Percentiles rank a stretch among this genome's conserved stretches.
Conservation (phyloP, 2,888 invertebrate genomes). For the Drosophila melanosoma region DNA sequence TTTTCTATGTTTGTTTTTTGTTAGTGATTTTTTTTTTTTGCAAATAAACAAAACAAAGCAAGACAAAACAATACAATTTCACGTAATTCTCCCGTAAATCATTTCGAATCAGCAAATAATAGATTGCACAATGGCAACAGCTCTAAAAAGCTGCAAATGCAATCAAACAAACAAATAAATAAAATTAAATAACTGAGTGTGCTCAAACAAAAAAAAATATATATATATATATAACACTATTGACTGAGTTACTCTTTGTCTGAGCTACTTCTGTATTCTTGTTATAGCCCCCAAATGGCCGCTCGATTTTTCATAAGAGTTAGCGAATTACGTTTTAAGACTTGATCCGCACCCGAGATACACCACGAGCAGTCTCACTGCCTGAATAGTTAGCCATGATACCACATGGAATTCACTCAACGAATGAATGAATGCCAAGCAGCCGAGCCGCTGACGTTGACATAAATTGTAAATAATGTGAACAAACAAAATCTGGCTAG, state of each 20-base stretch:
- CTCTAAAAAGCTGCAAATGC: constrained; percentile 20
- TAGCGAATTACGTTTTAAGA: constrained; percentile 5
- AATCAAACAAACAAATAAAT: constrained; percentile 30
- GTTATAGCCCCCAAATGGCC: not conserved
- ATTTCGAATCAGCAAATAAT: constrained; percentile 32
- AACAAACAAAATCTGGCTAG: constrained; percentile 58
- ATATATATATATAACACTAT: not conserved
- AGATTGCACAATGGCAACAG: constrained; percentile 33
- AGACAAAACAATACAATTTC: constrained; percentile 17
- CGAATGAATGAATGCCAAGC: constrained; percentile 34
- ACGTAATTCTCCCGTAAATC: constrained; percentile 23
- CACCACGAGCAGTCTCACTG: not conserved
- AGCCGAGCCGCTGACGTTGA: constrained; percentile 42
- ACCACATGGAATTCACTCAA: constrained; percentile 41
- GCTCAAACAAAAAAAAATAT: constrained; percentile 6
- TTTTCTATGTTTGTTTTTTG: constrained; percentile 12
- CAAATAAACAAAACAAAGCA: constrained; percentile 12
- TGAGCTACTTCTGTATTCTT: constrained; percentile 1
- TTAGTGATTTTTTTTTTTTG: not conserved
- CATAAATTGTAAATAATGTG: constrained; percentile 70
- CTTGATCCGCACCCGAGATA: constrained; percentile 16
- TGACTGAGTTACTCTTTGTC: not conserved
- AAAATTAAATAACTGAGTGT: constrained; percentile 22
- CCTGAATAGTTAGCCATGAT: constrained; percentile 18
- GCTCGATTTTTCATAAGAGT: not conserved